Evolutionary conservation across 2,888 invertebrate species (phyloP).

Genomic region (Fragum whitleyi): DNA sequence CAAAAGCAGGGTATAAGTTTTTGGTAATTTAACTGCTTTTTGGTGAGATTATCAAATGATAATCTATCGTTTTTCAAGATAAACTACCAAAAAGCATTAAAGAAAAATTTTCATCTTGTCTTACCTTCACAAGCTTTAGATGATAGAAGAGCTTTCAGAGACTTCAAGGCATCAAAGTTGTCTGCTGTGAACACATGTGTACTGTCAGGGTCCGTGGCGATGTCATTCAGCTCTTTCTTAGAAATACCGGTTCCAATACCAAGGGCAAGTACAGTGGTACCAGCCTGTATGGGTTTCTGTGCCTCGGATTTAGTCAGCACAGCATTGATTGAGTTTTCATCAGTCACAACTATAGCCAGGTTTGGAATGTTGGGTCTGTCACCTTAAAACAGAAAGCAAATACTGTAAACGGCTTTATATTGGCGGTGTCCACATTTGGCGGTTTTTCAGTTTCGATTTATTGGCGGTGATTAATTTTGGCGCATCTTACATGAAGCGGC

Average conservation of each 20-base stretch:
- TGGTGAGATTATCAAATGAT: no score
- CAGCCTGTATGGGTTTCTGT: conserved; percentile 65
- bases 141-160: conserved; percentile 71
- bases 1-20: no score
- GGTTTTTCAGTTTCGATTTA: no score
- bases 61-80: no score
- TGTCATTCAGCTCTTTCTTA: conserved; percentile 69
- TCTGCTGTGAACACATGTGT: conserved; percentile 79
- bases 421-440: no score
- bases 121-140: conserved; percentile 77
- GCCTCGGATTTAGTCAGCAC: conserved; percentile 67
- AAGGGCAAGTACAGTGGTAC: conserved; percentile 74
- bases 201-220: conserved; percentile 77
- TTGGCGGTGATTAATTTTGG: no score
- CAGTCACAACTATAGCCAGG: conserved; percentile 77
- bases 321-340: conserved; percentile 74
- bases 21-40: no score
- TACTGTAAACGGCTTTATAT: no score
- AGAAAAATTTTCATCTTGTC: no score
- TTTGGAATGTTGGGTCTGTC: conserved; percentile 75
- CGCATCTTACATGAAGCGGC: no score
- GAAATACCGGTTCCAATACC: conserved; percentile 75
- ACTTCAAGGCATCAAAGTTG: conserved; percentile 75
- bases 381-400: no score
- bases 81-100: no score